Base-by-base conservation (phyloP, 2,113 vertebrate species). In the Scomber colias region DNA sequence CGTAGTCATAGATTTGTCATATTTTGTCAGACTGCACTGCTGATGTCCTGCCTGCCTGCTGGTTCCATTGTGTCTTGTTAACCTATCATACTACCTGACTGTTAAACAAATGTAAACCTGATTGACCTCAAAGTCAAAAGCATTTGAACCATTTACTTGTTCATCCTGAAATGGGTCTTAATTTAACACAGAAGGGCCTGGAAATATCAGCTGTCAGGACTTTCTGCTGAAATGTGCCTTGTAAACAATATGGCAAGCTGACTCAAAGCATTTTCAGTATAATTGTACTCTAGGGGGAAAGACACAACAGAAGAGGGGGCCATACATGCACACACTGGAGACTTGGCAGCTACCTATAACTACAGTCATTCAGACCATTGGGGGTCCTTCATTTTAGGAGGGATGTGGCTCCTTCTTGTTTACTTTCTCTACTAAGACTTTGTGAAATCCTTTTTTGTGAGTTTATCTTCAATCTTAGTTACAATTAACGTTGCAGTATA, bases 1-100 rank as follows among this genome's bases (percentile, higher is more conserved):
- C 9, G 21, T 21, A 21, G 21, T 21, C 21, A 3, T 51, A 56
- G 31, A 69, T 63, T 54, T 56, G 48, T 11, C 70, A 77, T 49
- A 70, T 65, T 48, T 14, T 64, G 21, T 70, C 63, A 53, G 50
- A 54, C 63, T 27, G 30, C 44, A 56, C 46, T 53, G 21, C 50
- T 64, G 56, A 57, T 14, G 12, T 54, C 3, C 31, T 50, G 10
- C 53, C 45, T 71, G 48, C 51, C 45, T 71, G 48, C 51, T 7
- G 1, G 48, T 65, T 82, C 46, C 50, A 57, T 9, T 66, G 46
- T 40, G 7, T 40, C 35, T 40, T 45, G 21, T 77, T 77, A 3
- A 21, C 45, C 63, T 35, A 27, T 64, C 5, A 30, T 53, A 46
- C 35, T 46, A 30, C 35, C 55, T 70, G 24, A 35, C n/a, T 13